These are phyloP conservation scores for Acleris emargana DNA, from an alignment of 2,888 invertebrate species.

Conservation along the genomic window DNA sequence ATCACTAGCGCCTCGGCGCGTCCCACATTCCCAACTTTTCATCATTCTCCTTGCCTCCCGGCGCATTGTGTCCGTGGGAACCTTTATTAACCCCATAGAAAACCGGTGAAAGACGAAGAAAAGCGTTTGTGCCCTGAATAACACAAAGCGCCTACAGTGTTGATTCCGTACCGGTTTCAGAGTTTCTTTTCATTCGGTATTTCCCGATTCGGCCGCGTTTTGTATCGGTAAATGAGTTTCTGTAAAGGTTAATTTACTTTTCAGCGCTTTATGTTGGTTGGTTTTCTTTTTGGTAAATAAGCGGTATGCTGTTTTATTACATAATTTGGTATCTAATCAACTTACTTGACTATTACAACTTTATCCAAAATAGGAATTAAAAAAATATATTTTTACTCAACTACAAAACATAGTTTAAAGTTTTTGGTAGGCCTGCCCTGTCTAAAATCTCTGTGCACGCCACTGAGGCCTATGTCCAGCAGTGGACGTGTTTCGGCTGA, in stretches of 20 bases:
- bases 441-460: no score
- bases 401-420: no score
- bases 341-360: no score
- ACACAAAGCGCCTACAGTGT: conserved; percentile 52
- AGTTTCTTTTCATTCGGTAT: conserved; percentile 70
- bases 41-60: conserved; percentile 77
- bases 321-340: neutral
- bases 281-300: conserved; percentile 38
- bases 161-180: conserved; percentile 66
- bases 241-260: conserved; percentile 76
- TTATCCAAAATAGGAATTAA: no score
- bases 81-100: conserved; percentile 83
- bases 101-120: conserved; percentile 80
- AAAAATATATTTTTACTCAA: no score
- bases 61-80: conserved; percentile 81
- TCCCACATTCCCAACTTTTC: conserved; percentile 82
- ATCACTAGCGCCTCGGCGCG: conserved; percentile 70
- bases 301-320: conserved; percentile 26
- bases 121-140: conserved; percentile 71
- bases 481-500: no score
- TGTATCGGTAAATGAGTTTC: conserved; percentile 81
- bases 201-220: conserved; percentile 73
- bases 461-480: no score
- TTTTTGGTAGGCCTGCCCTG: no score
- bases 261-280: conserved; percentile 57